Percentiles rank a stretch among this genome's conserved stretches.
These are phyloP conservation scores for Lacerta viridis DNA, from an alignment of 2,797 vertebrate genomes.

Conservation along the genomic window DNA sequence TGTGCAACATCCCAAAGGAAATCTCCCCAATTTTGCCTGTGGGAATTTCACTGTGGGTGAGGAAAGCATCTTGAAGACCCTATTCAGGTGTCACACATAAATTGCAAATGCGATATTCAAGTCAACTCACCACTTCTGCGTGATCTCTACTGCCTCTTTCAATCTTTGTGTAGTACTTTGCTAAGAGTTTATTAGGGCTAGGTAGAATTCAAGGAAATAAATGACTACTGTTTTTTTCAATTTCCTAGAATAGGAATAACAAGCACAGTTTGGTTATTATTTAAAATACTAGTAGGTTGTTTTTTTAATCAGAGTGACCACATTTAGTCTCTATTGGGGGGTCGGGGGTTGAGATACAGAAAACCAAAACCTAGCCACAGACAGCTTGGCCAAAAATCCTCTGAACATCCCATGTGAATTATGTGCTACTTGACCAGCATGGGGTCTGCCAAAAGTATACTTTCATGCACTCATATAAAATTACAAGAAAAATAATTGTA, in stretches of 20 bases:
- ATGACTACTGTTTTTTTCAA: background rate
- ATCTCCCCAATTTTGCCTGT: too few relatives aligned
- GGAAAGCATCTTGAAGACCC: too few relatives aligned
- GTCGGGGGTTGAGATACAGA: background rate
- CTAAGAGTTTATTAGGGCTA: background rate
- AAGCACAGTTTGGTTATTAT: background rate
- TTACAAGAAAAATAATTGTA: slow-evolving; percentile 33
- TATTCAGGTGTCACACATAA: background rate
- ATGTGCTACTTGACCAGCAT: slow-evolving; percentile 5
- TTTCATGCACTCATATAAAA: background rate
- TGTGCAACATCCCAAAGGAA: background rate
- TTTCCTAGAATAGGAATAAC: background rate
- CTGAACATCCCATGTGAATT: slow-evolving; percentile 18
- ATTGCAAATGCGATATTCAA: background rate
- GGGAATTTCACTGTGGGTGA: background rate
- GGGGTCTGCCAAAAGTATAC: background rate
- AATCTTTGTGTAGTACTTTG: background rate
- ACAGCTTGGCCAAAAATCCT: background rate
- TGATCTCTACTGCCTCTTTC: background rate
- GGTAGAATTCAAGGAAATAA: background rate
- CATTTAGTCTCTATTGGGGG: background rate
- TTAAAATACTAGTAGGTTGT: background rate
- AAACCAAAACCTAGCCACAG: slow-evolving; percentile 11
- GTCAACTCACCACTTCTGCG: background rate
- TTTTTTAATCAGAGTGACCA: background rate